Evolutionary conservation across 2,888 invertebrate species (phyloP), one percentile per base, ranked within the genome.

Genomic region (Brachyptera risi): DNA sequence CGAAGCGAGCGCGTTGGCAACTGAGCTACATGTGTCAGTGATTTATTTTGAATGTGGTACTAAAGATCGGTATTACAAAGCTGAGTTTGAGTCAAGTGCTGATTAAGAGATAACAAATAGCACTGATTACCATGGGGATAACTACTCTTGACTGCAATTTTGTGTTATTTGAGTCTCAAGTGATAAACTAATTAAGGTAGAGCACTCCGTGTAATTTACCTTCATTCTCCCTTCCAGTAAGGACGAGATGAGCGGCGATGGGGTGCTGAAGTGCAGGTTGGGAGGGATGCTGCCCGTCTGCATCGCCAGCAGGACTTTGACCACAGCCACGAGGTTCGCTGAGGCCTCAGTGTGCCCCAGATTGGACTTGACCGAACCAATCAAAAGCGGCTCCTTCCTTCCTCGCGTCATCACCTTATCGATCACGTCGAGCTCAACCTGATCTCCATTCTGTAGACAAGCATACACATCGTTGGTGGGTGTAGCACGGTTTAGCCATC

Each of bases 311-410:
- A 71, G 37, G 0, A 67, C 76, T 71, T 82, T 81, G 9, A 76
- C 75, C 31, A 81, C 65, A 2, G 78, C 73, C 35, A 78, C 76
- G 21, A 80, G 68, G 35, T 78, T 69, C 2, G 72, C 68, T 40
- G 70, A 67, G 5, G 80, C 80, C 68, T 83, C 83, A 4, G 80
- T 75, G 67, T 84, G 83, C 1, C 84, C 84, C 75, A 83, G 78
- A 71, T 83, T 83, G 40, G 81, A 80, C 68, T 83, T 84, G 35
- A 81, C 78, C 0, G 81, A 81, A 9, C 83, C 83, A 61, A 84
- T 77, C 19, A 79, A 71, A n/a, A 84, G 73, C 3, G 82, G 80
- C 38, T 79, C 78, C 0, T 80, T 79, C 26, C 79, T 68, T 64
- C 73, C 72, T 27, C 69, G 65, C 64, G 75, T 75, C 67, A 79